Conservation (phyloP, 1,140 invertebrate genomes). For the Solenopsis fugax region DNA sequence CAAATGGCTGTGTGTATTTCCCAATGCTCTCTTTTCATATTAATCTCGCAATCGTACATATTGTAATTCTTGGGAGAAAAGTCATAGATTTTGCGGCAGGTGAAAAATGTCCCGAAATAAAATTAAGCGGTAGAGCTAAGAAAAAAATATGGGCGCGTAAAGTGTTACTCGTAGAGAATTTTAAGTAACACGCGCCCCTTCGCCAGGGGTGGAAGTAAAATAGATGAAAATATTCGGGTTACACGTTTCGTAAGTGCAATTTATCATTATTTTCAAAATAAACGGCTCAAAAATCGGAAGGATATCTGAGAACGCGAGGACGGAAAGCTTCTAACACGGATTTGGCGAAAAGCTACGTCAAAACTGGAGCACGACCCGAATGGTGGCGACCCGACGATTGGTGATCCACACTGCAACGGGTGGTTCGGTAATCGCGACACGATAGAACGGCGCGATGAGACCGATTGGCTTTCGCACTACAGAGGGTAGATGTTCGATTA, state of each 20-base stretch:
- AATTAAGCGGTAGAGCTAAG: neutral
- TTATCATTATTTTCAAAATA: slow-evolving; percentile 20
- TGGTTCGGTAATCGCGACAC: slow-evolving; percentile 61
- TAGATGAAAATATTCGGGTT: slow-evolving; percentile 10
- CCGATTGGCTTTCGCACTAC: slow-evolving; percentile 63
- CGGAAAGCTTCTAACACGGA: slow-evolving; percentile 10
- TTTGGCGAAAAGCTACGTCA: slow-evolving; percentile 28
- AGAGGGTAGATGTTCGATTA: slow-evolving; percentile 66
- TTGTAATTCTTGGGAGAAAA: neutral
- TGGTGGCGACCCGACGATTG: slow-evolving; percentile 38
- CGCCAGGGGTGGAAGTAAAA: neutral
- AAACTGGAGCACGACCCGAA: slow-evolving; percentile 63
- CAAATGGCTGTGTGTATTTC: neutral
- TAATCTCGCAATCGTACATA: too few relatives aligned
- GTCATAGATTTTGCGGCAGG: neutral
- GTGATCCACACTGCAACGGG: slow-evolving; percentile 22
- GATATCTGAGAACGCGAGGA: slow-evolving; percentile 1
- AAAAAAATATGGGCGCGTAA: neutral
- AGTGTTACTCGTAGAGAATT: neutral
- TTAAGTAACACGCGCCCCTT: neutral
- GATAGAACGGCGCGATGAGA: slow-evolving; percentile 19
- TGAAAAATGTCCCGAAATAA: neutral
- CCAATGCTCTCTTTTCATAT: neutral
- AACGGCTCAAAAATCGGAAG: slow-evolving; percentile 6
- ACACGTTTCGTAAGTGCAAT: neutral